These are phyloP conservation scores for Sicus ferrugineus DNA, from an alignment of 2,888 invertebrate species.

Conservation along the genomic window DNA sequence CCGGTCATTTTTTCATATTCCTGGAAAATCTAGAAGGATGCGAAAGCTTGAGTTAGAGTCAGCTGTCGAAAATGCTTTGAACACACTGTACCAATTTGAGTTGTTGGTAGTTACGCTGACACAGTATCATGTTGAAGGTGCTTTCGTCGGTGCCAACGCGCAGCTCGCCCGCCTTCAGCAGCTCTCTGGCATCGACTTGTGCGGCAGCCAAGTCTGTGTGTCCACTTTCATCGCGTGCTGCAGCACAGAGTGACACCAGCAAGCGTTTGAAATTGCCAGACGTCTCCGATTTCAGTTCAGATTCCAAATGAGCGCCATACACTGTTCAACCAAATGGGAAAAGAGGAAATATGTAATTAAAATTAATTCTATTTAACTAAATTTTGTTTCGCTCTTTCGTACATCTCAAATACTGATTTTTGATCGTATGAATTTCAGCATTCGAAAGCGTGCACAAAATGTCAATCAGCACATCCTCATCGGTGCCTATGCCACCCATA, in stretches of 20 bases:
- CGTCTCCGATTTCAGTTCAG: conserved; percentile 86
- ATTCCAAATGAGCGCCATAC: conserved; percentile 80
- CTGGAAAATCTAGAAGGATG: conserved; percentile 55
- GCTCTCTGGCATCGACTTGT: conserved; percentile 80
- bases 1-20: conserved; percentile 73
- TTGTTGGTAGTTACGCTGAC: conserved; percentile 78
- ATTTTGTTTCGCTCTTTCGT: conserved; percentile 58
- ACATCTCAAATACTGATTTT: conserved; percentile 80
- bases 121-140: conserved; percentile 83
- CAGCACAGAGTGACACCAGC: conserved; percentile 83
- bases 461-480: conserved; percentile 87
- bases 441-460: conserved; percentile 88
- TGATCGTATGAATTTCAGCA: conserved; percentile 81
- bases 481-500: conserved; percentile 83
- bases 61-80: no score
- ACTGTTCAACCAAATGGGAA: no score
- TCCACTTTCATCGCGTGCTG: conserved; percentile 76
- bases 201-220: conserved; percentile 76
- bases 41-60: no score
- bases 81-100: conserved; percentile 55
- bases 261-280: conserved; percentile 91
- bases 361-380: background rate
- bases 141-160: conserved; percentile 85
- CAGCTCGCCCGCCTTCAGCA: conserved; percentile 77
- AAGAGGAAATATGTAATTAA: background rate